Evolutionary conservation across 2,888 invertebrate species (phyloP).

Genomic region (Neoascia interrupta): DNA sequence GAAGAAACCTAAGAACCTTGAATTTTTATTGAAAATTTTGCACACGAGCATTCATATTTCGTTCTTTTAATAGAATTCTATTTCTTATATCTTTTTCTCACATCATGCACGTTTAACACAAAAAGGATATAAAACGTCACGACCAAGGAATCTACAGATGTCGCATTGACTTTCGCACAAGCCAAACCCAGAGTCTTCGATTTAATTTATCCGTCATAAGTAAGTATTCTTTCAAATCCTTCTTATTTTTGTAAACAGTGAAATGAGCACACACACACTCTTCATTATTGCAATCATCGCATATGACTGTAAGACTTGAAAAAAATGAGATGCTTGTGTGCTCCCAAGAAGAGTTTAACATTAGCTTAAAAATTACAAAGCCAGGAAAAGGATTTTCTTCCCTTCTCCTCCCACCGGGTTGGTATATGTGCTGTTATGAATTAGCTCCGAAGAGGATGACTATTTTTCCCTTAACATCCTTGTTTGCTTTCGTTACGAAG

Average conservation of each 20-base stretch:
- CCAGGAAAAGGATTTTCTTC: not conserved
- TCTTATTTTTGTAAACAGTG: constrained; percentile 4
- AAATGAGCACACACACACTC: not conserved
- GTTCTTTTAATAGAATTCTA: not conserved
- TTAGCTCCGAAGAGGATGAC: constrained; percentile 2
- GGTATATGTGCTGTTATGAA: constrained; percentile 12
- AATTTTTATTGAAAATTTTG: too few relatives aligned
- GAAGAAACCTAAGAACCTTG: too few relatives aligned
- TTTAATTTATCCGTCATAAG: constrained; percentile 95
- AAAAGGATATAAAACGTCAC: constrained; percentile 88
- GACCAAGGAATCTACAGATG: constrained; percentile 95
- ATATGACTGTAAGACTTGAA: not conserved
- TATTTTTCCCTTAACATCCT: not conserved
- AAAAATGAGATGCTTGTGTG: too few relatives aligned
- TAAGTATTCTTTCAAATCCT: constrained; percentile 81
- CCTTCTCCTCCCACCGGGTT: not conserved
- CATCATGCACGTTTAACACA: not conserved
- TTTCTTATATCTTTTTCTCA: constrained; percentile 4
- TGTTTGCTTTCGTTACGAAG: constrained; percentile 1
- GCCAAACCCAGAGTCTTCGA: constrained; percentile 92
- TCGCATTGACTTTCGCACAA: constrained; percentile 93
- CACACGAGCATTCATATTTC: not conserved
- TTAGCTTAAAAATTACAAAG: not conserved
- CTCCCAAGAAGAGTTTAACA: too few relatives aligned
- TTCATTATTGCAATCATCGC: constrained; percentile 2